Evolutionary conservation across 2,888 invertebrate species (phyloP).

Genomic region (Acleris sparsana): DNA sequence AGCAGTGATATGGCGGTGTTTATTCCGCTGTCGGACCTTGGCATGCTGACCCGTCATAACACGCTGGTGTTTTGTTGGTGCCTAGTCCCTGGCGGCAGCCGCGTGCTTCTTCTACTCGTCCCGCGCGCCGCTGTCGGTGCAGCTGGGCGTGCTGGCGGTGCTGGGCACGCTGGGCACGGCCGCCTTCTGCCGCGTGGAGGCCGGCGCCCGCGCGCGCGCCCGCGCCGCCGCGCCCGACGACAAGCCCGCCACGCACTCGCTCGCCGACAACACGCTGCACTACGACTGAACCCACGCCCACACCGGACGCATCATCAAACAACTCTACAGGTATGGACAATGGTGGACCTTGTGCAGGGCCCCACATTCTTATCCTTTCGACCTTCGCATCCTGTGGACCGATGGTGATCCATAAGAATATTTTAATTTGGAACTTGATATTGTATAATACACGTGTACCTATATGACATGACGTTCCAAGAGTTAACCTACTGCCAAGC

Average conservation of each 20-base stretch:
- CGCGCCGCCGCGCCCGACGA: conserved; percentile 60
- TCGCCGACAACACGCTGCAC: conserved; percentile 69
- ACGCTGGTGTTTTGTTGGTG: not conserved
- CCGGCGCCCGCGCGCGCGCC: conserved; percentile 70
- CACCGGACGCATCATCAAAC: no score
- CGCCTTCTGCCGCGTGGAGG: conserved; percentile 91
- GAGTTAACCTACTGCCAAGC: no score
- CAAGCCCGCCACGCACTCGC: conserved; percentile 65
- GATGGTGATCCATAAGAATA: no score
- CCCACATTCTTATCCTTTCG: no score
- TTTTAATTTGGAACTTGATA: no score
- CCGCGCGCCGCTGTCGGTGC: conserved; percentile 87
- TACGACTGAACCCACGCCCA: conserved; percentile 59
- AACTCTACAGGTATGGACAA: not conserved
- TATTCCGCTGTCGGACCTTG: no score
- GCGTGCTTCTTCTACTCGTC: conserved; percentile 93
- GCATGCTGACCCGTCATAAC: no score
- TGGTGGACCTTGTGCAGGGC: no score
- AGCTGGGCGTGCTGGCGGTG: conserved; percentile 87
- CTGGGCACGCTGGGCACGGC: conserved; percentile 89
- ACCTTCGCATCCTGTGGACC: no score
- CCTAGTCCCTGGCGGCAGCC: conserved; percentile 93
- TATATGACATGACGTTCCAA: no score
- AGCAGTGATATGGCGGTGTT: no score
- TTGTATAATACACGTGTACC: no score